Base-by-base conservation (phyloP, 2,113 vertebrate species). In the Holacanthus passer region DNA sequence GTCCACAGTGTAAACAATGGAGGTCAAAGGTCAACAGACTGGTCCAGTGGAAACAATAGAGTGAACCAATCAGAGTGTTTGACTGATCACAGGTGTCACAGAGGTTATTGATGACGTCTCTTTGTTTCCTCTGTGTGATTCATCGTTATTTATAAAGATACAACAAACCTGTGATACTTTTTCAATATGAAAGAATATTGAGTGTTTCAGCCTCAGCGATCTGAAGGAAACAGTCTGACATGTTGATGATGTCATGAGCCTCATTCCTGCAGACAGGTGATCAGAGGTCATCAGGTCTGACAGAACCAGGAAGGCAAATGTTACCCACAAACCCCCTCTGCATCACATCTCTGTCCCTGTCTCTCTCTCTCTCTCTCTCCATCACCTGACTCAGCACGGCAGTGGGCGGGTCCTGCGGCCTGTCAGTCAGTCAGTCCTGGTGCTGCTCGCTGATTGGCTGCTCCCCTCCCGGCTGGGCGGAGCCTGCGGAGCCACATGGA, bases 401-500 rank as follows among this genome's bases (percentile, higher is more conserved):
- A 80, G 76, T 87, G 77, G 93, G 92, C 85, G 84, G 68, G 73
- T 11, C 73, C 70, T 39, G 12, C 2, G 0, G 20, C 7, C 45
- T 66, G 88, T 79, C 87, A 65, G 56, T 79, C 87, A 65, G 56
- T 87, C 87, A 82, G 12, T 11, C 63, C 45, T 1, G 4, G 20
- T 47, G 19, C 13, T 14, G 32, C 6, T 24, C 0, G 37, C 3
- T 83, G 89, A 91, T 93, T 92, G 91, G 93, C n/a, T 73, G 2
- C 3, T 69, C 27, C 58, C 39, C 71, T 74, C 68, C 37, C 47
- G 64, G 86, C 16, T 58, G 89, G 93, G 93, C 86, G 93, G 86
- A 2, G 65, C 89, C 63, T 13, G 19, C 29, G 22, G 81, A 71
- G 79, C 90, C 93, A 93, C 94, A 91, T 93, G 93, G 93, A 90